Evolutionary conservation across 1,140 invertebrate species (phyloP), one percentile per base, ranked within the genome.

Genomic region (Drosophila lini): DNA sequence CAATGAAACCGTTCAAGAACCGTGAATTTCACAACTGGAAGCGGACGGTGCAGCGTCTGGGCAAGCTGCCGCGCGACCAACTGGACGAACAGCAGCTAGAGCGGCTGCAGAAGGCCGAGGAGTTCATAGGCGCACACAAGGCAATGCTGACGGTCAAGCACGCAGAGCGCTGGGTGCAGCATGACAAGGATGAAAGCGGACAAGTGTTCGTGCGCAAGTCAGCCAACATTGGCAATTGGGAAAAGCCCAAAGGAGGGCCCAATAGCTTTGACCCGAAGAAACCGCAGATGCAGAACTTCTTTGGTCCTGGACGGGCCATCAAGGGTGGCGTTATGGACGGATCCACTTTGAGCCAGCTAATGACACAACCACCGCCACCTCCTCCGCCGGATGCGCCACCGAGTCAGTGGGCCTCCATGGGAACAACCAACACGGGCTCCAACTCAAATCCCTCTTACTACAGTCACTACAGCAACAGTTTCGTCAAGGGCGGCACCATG

Each of bases 1-100:
- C 85, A 0, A 91, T 91, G 86, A 91, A 91, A 31, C 90, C 90
- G 0, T 91, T 91, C 52, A 91, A 91, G 44, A 91, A 91, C 62
- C 83, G 90, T 4, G 90, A 91, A 36, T 91, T 91, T 15, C 75
- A 82, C 22, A 91, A 91, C 47, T 77, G 71, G 55, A 91, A 91
- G 45, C 77, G 90, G 4, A 81, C 79, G 0, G 81, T 91, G 22
- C 90, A 91, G 47, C 90, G 90, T 0, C 40, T 91, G 25, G 81
- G 90, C n/a, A 91, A 91, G 42, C 45, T 85, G 28, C 76, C 79
- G 16, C 67, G 71, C 0, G 77, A 82, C 10, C 61, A 88, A 32
- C 53, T 91, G 0, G 90, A 91, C 19, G 90, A 91, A 50, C 71
- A 78, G 19, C 81, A 90, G 31, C 32, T 80, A 19, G 69, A 75